phyloP scores from a whole-genome alignment of 1,140 invertebrate species.

The Sarcophaga bullata region DNA sequence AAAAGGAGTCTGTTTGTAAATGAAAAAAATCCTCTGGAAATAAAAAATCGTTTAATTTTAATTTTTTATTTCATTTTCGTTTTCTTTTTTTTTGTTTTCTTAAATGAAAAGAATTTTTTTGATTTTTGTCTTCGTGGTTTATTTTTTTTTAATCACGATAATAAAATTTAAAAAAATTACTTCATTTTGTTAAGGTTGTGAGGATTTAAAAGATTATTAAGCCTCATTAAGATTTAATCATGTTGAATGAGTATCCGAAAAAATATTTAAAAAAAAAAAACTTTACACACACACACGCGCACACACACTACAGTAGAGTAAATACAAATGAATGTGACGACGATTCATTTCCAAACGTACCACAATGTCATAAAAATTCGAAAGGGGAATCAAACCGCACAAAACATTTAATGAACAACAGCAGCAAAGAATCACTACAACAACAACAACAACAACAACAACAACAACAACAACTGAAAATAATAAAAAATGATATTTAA shows the following conservation, averaged over 20 bases:
- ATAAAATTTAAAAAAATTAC: constrained; percentile 48
- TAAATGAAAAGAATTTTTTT: constrained; percentile 17
- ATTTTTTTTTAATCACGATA: constrained; percentile 10
- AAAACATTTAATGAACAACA: too few species aligned
- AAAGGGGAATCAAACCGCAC: too few species aligned
- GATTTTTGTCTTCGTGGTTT: neutral
- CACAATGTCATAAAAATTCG: neutral
- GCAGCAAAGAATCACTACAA: too few species aligned
- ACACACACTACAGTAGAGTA: too few species aligned
- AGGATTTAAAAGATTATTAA: constrained; percentile 53
- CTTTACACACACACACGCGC: too few species aligned
- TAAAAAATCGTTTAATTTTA: neutral
- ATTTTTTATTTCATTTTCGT: too few species aligned
- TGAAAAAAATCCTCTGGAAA: neutral
- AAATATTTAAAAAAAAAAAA: too few species aligned
- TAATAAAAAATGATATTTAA: too few species aligned
- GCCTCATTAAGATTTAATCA: constrained; percentile 61
- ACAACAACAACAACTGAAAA: too few species aligned
- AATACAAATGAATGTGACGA: neutral
- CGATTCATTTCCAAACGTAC: neutral
- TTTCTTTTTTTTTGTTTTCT: neutral
- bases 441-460: too few species aligned
- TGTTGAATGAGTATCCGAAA: constrained; percentile 44
- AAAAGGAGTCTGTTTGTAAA: constrained; percentile 12
- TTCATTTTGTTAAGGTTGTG: constrained; percentile 56